These are phyloP conservation scores for Eulemur mongoz DNA, from an alignment of 2,797 vertebrate genomes.

Conservation along the genomic window DNA sequence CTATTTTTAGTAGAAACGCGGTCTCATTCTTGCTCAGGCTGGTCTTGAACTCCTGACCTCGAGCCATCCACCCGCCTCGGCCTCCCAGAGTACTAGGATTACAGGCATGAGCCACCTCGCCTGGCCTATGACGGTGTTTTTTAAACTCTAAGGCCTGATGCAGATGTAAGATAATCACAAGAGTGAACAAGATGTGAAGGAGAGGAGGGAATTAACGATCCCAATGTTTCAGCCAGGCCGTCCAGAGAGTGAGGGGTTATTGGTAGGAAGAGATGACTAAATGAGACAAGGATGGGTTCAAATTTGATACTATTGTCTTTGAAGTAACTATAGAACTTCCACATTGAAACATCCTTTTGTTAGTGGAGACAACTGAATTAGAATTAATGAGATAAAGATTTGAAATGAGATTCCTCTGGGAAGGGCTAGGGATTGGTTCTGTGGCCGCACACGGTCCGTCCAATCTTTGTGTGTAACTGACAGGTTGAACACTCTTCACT, in stretches of 20 bases:
- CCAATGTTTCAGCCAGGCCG: not conserved
- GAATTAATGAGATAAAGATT: not conserved
- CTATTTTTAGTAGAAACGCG: too few species aligned
- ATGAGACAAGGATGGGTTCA: not conserved
- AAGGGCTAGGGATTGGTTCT: not conserved
- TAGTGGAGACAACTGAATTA: not conserved
- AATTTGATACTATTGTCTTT: not conserved
- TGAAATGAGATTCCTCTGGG: not conserved
- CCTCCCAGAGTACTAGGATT: too few species aligned
- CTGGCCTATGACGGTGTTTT: not conserved
- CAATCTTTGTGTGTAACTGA: not conserved
- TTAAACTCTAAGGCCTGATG: not conserved
- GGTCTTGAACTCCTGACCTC: too few species aligned
- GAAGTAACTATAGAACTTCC: not conserved
- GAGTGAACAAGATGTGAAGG: not conserved
- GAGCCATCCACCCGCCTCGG: rapidly evolving
- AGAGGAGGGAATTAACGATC: not conserved
- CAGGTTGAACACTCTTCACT: not conserved
- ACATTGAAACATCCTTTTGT: not conserved
- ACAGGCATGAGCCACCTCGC: too few species aligned
- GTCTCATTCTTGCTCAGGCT: too few species aligned
- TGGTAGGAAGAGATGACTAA: not conserved
- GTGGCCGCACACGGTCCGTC: not conserved
- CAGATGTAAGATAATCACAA: not conserved
- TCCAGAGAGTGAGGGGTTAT: not conserved